Base-by-base conservation (phyloP, 1,140 invertebrate genomes). In the Heliconius hermathena region DNA sequence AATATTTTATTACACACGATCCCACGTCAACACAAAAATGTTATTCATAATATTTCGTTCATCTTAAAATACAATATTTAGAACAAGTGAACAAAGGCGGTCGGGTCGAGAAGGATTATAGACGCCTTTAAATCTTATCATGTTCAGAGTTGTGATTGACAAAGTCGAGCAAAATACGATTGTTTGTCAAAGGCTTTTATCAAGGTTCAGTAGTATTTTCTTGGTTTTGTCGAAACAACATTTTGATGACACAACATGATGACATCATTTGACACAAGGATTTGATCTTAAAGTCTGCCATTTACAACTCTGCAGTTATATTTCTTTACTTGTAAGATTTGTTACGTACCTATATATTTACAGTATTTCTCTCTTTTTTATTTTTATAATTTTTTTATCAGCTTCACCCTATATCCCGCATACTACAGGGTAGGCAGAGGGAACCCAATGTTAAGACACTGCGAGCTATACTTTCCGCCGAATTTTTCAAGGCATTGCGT, bases 111-210 rank as follows among this genome's bases (percentile, higher is more conserved):
- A 49, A 54, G 26, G 16, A 74, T 74, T 74, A 52, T 54, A 49
- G 46, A 13, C 41, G 41, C 41, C 46, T 74, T 49, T 52, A 74
- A 74, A 74, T 74, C 41, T 74, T 52, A 54, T 74, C 46, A 74
- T 54, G 20, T 49, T 74, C 73, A 29, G 46, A 54, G 6, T 52
- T 16, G 46, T 73, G 46, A 73, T 74, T 74, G 73, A 29, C 26
- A 74, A 74, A 74, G 73, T 74, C 73, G 49, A 54, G 73, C 46
- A 20, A 49, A 74, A 74, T 29, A 22, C 57, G 11, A 66, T 74
- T 52, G 22, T 74, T 74, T 74, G 73, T 74, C 73, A 74, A 74
- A 74, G 49, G 49, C 3, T 74, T 74, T 33, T 49, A 52, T 74
- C 41, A 74, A 54, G 11, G 11, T 36, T 74, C 18, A 9, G 16